Percentiles rank a stretch among this genome's conserved stretches.
These are phyloP conservation scores for Deilephila porcellus DNA, from an alignment of 2,888 invertebrate species.

Conservation along the genomic window DNA sequence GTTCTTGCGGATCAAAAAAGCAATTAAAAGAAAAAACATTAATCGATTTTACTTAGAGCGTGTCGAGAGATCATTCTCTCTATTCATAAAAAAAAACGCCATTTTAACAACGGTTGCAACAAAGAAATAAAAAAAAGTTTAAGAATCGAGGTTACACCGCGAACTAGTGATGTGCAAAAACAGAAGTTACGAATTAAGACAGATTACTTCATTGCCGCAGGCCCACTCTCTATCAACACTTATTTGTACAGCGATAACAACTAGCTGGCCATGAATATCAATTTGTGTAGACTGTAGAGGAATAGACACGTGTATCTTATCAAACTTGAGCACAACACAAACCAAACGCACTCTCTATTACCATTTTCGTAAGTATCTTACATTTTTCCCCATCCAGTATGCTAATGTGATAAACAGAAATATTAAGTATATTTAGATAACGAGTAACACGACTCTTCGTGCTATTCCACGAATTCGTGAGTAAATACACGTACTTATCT, in stretches of 20 bases:
- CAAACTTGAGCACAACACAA: slow-evolving; percentile 12
- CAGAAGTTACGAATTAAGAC: slow-evolving; percentile 41
- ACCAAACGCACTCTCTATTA: slow-evolving; percentile 29
- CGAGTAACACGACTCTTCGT: slow-evolving; percentile 35
- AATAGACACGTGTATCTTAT: slow-evolving; percentile 36
- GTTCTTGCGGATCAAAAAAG: slow-evolving; percentile 44
- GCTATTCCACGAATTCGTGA: slow-evolving; percentile 32
- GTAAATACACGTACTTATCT: not conserved
- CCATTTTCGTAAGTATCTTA: slow-evolving; percentile 36
- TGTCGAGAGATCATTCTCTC: slow-evolving; percentile 47
- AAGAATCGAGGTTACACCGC: slow-evolving; percentile 57
- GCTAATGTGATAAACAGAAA: slow-evolving; percentile 36
- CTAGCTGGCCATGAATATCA: slow-evolving; percentile 52
- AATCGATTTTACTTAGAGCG: slow-evolving; percentile 51
- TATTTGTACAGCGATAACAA: slow-evolving; percentile 50
- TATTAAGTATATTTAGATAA: slow-evolving; percentile 36
- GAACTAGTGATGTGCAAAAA: slow-evolving; percentile 47
- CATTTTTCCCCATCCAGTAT: slow-evolving; percentile 35
- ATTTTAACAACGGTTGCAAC: slow-evolving; percentile 36
- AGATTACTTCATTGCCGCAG: slow-evolving; percentile 46
- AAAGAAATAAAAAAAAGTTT: slow-evolving; percentile 55
- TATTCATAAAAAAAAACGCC: slow-evolving; percentile 49
- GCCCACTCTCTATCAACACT: slow-evolving; percentile 43
- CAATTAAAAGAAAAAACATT: slow-evolving; percentile 51
- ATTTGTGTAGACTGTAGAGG: slow-evolving; percentile 46